These are phyloP conservation scores for Pao palembangensis DNA, from an alignment of 2,113 vertebrate genomes.

Conservation along the genomic window DNA sequence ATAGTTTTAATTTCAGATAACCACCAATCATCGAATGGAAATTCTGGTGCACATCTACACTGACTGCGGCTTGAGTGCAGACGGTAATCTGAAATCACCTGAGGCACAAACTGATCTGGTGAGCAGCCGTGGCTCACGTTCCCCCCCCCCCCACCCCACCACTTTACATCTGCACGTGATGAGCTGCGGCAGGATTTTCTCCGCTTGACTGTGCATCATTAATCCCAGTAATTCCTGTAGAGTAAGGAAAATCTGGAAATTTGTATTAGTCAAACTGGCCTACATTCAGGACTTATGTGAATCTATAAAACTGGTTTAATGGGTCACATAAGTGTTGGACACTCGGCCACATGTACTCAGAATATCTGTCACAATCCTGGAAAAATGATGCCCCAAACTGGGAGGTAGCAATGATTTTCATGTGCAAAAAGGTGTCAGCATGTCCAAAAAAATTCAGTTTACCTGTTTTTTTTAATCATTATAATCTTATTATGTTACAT, in stretches of 20 bases:
- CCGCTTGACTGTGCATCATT: slow-evolving; percentile 38
- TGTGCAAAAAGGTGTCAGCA: background rate
- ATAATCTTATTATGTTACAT: too few species aligned
- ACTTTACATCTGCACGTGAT: slow-evolving; percentile 37
- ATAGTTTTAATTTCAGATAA: slow-evolving; percentile 44
- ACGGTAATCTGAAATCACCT: slow-evolving; percentile 54
- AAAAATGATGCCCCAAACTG: background rate
- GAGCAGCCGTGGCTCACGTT: slow-evolving; percentile 18
- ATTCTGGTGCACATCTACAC: slow-evolving; percentile 25
- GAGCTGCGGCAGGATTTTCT: slow-evolving; percentile 49
- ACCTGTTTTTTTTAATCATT: too few species aligned
- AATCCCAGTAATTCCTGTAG: slow-evolving; percentile 64
- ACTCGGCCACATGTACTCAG: slow-evolving; percentile 21
- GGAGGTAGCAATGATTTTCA: background rate
- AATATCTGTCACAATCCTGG: slow-evolving; percentile 27
- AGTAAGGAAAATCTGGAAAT: slow-evolving; percentile 46
- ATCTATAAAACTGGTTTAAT: slow-evolving; percentile 34
- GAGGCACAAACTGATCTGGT: slow-evolving; percentile 45
- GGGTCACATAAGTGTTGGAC: slow-evolving; percentile 33
- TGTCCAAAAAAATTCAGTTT: too few species aligned
- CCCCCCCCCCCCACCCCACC: background rate
- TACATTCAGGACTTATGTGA: slow-evolving; percentile 40
- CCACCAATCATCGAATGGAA: slow-evolving; percentile 21
- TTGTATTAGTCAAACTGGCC: slow-evolving; percentile 51
- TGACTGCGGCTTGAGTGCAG: slow-evolving; percentile 22